These are phyloP conservation scores for Porites lutea DNA, from an alignment of 64 coral and sea anemone genomes.

Conservation along the genomic window DNA sequence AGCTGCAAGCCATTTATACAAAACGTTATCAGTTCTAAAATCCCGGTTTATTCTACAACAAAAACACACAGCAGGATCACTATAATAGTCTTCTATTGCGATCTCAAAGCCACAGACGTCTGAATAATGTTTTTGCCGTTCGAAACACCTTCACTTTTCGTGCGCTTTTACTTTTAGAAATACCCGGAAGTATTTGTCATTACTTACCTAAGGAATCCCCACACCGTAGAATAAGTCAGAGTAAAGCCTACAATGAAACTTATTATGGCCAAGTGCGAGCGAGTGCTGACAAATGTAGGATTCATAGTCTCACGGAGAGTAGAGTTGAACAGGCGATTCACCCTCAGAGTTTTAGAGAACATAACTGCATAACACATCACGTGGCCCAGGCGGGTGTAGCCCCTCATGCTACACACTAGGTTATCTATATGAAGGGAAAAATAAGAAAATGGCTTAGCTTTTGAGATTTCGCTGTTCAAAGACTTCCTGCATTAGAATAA, in stretches of 20 bases:
- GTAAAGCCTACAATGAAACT: neutral
- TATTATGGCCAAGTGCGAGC: neutral
- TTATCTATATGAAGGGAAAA: neutral
- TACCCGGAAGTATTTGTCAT: too few species aligned
- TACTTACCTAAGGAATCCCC: slow-evolving; percentile 32
- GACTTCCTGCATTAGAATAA: too few species aligned
- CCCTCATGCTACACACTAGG: neutral
- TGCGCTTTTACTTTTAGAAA: too few species aligned
- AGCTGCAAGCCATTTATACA: too few species aligned
- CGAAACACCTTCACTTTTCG: too few species aligned
- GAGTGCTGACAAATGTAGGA: slow-evolving; percentile 31
- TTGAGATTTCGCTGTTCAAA: too few species aligned
- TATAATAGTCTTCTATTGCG: too few species aligned
- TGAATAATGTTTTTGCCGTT: too few species aligned
- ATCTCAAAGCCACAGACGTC: too few species aligned
- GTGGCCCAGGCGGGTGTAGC: slow-evolving; percentile 11
- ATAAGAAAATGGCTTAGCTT: neutral
- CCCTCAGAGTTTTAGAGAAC: slow-evolving; percentile 32
- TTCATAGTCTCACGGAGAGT: neutral
- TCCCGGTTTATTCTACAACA: too few species aligned
- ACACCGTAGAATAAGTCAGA: slow-evolving; percentile 1
- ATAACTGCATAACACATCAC: slow-evolving; percentile 8
- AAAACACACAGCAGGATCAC: too few species aligned
- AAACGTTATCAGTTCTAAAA: too few species aligned
- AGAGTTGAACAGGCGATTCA: slow-evolving; percentile 35